These are phyloP conservation scores for Cheilosia grossa DNA, from an alignment of 2,888 invertebrate species.

Conservation along the genomic window DNA sequence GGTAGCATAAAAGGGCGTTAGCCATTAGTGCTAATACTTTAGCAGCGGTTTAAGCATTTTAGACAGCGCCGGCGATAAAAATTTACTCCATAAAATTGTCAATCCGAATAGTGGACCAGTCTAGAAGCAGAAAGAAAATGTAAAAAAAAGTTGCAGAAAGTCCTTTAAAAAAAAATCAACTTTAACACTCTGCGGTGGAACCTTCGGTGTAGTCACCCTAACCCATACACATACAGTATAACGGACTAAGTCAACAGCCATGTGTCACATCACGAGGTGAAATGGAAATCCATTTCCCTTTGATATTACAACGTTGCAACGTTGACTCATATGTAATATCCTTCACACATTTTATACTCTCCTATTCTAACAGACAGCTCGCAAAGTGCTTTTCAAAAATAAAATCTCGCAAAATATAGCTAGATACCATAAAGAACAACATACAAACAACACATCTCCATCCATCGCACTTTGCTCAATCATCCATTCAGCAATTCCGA, in stretches of 20 bases:
- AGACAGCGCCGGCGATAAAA: too few relatives aligned
- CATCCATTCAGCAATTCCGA: conserved; percentile 65
- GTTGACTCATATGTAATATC: background rate
- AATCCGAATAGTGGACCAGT: too few relatives aligned
- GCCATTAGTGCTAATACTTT: too few relatives aligned
- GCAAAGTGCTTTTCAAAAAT: conserved; percentile 44
- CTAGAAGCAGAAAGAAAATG: too few relatives aligned
- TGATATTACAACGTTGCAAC: background rate
- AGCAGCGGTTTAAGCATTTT: too few relatives aligned
- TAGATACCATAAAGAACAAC: conserved; percentile 13
- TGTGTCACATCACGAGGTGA: background rate
- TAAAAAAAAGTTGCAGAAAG: too few relatives aligned
- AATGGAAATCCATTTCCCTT: background rate
- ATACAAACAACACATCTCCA: conserved; percentile 14
- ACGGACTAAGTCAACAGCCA: background rate
- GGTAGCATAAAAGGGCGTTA: too few relatives aligned
- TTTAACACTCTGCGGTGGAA: too few relatives aligned
- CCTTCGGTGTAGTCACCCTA: too few relatives aligned
- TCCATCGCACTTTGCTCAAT: conserved; percentile 63
- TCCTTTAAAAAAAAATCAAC: too few relatives aligned
- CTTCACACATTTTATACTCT: conserved; percentile 10
- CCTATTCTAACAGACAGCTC: conserved; percentile 14
- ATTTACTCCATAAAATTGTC: too few relatives aligned
- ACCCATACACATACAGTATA: background rate
- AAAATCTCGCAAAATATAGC: conserved; percentile 9